phyloP scores from a whole-genome alignment of 2,888 invertebrate genomes.

The Stomorhina lunata region DNA sequence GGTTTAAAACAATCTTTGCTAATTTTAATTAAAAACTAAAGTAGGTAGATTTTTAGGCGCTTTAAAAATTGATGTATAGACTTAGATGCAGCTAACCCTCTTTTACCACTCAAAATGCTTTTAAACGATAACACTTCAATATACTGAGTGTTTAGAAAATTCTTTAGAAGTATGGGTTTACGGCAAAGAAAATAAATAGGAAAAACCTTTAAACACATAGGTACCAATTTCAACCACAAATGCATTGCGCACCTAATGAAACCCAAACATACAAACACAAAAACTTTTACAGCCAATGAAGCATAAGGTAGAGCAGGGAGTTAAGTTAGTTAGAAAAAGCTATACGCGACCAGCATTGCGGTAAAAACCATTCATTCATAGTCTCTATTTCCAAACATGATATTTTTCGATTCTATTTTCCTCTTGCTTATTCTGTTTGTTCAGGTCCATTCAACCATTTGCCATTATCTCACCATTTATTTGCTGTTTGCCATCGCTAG shows the following conservation, averaged over 20 bases:
- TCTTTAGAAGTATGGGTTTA: not conserved
- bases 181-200: not conserved
- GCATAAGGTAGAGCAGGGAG: not conserved
- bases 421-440: constrained; percentile 32
- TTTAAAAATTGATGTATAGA: constrained; percentile 50
- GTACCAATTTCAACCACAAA: constrained; percentile 54
- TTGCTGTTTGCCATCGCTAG: constrained; percentile 34
- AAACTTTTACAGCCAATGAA: not conserved
- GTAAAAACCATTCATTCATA: constrained; percentile 54
- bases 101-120: not conserved
- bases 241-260: constrained; percentile 58
- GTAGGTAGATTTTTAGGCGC: constrained; percentile 54
- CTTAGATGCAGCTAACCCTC: not conserved
- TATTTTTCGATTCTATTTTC: not conserved
- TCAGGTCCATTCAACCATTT: constrained; percentile 51
- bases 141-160: not conserved
- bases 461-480: constrained; percentile 64
- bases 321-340: not conserved
- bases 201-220: not conserved
- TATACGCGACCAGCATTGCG: constrained; percentile 63
- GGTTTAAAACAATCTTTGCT: constrained; percentile 20
- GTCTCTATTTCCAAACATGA: not conserved
- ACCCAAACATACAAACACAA: not conserved
- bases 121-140: constrained; percentile 14
- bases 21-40: constrained; percentile 59